Conservation (phyloP, 2,888 invertebrate species). For the Hypsopygia costalis region DNA sequence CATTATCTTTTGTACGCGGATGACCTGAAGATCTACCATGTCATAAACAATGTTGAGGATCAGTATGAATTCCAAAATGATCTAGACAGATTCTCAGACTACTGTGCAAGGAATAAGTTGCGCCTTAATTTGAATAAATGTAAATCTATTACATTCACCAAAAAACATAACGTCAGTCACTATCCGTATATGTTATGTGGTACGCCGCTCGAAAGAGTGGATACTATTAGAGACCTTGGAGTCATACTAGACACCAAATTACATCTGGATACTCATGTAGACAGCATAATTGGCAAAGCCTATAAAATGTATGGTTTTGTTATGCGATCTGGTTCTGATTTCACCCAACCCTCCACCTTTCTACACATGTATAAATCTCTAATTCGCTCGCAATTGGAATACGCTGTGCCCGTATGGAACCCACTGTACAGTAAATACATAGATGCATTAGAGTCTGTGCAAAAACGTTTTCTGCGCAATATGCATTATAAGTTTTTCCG, state of each 20-base stretch:
- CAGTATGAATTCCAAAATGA: too few relatives aligned
- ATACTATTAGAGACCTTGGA: slow-evolving; percentile 12
- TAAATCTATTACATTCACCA: too few relatives aligned
- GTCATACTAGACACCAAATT: slow-evolving; percentile 14
- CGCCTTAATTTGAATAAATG: too few relatives aligned
- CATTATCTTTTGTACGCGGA: neutral
- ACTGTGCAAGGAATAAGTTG: too few relatives aligned
- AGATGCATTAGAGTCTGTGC: slow-evolving; percentile 7
- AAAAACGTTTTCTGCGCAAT: slow-evolving; percentile 7
- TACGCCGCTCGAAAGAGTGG: neutral
- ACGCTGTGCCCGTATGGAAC: slow-evolving; percentile 11
- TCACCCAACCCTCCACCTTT: slow-evolving; percentile 9
- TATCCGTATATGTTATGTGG: too few relatives aligned
- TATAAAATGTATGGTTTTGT: slow-evolving; percentile 17
- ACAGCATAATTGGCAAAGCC: slow-evolving; percentile 13
- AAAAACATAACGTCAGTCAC: too few relatives aligned
- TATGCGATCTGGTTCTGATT: slow-evolving; percentile 10
- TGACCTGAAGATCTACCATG: neutral
- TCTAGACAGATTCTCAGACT: too few relatives aligned
- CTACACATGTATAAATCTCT: slow-evolving; percentile 12
- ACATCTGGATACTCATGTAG: slow-evolving; percentile 11
- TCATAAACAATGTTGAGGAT: too few relatives aligned
- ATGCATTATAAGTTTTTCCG: slow-evolving; percentile 4
- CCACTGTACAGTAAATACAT: slow-evolving; percentile 12
- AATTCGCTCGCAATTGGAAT: slow-evolving; percentile 15